Evolutionary conservation across 1,140 invertebrate genomes (phyloP), one percentile per base, ranked within the genome.

Genomic region (Cephus cinctus): DNA sequence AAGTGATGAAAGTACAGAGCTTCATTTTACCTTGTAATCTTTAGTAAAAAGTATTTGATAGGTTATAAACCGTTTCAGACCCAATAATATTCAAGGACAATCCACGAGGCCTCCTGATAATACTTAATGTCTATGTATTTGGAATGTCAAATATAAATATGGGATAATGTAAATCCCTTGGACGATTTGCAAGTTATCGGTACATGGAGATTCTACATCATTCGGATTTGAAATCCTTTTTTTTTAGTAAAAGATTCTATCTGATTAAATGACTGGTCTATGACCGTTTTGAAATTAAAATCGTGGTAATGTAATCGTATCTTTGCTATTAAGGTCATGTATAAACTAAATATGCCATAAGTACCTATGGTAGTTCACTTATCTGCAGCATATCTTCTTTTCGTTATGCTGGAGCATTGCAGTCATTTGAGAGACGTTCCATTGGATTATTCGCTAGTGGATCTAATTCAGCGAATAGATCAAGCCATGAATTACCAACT

Each of bases 401-500:
- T 36, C 44, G 45, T 63, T 71, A 75, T 60, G 69, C 70, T 36
- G 67, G 64, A 47, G 71, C 69, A 35, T 71, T 72, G 30, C 56
- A 66, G 25, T 67, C 60, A 49, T 59, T 67, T 4, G 52, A 58
- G 18, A 72, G 48, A 57, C 51, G 65, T 21, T 74, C 73, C 50
- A 74, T 56, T 8, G 69, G 59, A 46, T 71, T 70, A 77, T 96
- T 94, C 11, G 90, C 85, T 4, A 96, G 76, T 5, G 94, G 94
- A 80, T 98, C 94, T 23, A 98, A 69, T 72, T 97, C 94, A 25
- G 93, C 90, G 79, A 97, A 97, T 19, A 96, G 77, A 70, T 92
- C 91, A 56, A 94, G 85, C 94, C 94, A 98, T 4, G 71, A 63
- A 21, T 65, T 70, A 44, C 60, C 71, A 41, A 73, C 69, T 30